These are phyloP conservation scores for Trogon melanurus DNA, from an alignment of 2,113 vertebrate species.

Conservation along the genomic window DNA sequence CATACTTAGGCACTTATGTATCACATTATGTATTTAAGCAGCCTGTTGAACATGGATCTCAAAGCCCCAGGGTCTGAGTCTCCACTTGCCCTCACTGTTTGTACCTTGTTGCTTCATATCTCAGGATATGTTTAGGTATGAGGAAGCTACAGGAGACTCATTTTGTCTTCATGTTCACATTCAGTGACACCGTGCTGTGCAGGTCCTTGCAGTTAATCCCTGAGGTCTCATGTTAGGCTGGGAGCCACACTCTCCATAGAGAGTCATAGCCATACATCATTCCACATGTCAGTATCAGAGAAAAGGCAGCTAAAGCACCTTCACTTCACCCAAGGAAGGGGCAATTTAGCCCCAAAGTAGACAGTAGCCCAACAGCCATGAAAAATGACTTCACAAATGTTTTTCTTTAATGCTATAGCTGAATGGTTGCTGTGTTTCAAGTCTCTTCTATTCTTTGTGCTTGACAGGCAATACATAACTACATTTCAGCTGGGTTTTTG, in stretches of 20 bases:
- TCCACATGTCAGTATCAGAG: not conserved
- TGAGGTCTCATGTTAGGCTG: not conserved
- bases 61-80: not conserved
- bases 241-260: not conserved
- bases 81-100: not conserved
- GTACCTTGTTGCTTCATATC: not conserved
- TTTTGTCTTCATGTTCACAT: not conserved
- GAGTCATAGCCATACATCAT: not conserved
- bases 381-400: not conserved
- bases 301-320: not conserved
- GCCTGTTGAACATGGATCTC: not conserved
- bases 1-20: not conserved
- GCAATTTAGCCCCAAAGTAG: not conserved
- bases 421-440: not conserved
- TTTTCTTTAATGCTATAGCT: not conserved
- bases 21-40: not conserved
- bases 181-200: no score
- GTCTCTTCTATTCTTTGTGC: not conserved
- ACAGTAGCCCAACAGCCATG: not conserved
- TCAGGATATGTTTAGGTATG: not conserved
- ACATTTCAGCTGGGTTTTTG: not conserved
- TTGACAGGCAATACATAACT: not conserved
- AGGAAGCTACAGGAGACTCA: not conserved
- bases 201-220: not conserved
- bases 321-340: not conserved